Percentiles rank a stretch among this genome's conserved stretches.
Evolutionary conservation across 1,140 invertebrate species (phyloP).

Genomic region (Drosophila bipectinata): DNA sequence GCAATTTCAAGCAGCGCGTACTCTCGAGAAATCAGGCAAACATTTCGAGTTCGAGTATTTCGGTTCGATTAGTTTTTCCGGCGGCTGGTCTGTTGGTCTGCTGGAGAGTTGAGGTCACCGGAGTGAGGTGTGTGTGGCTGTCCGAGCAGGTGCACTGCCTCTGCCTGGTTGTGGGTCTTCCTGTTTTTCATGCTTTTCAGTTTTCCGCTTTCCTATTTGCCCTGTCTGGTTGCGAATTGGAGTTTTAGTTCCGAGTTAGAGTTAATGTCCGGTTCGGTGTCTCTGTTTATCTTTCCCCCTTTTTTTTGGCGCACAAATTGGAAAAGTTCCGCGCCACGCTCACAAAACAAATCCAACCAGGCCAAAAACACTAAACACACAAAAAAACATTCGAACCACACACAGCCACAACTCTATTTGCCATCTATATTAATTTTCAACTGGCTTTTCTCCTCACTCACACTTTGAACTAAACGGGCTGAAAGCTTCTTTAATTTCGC

Average conservation of each 20-base stretch:
- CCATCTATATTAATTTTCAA: slow-evolving; percentile 74
- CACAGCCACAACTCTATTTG: slow-evolving; percentile 18
- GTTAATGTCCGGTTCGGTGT: slow-evolving; percentile 52
- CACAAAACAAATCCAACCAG: slow-evolving; percentile 43
- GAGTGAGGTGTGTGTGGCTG: slow-evolving; percentile 11
- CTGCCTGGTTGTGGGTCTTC: slow-evolving; percentile 5
- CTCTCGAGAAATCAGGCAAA: slow-evolving; percentile 78
- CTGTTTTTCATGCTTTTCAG: slow-evolving; percentile 1
- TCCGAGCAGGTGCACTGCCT: slow-evolving; percentile 49
- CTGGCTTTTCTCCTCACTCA: slow-evolving; percentile 34
- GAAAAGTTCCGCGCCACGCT: slow-evolving; percentile 63
- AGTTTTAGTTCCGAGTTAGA: slow-evolving; percentile 27
- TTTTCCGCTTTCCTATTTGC: slow-evolving; percentile 20
- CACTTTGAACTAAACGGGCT: slow-evolving; percentile 8
- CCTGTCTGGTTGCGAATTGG: slow-evolving; percentile 35
- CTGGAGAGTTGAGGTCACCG: slow-evolving; percentile 32
- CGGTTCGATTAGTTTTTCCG: slow-evolving; percentile 72
- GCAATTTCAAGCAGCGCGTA: slow-evolving; percentile 68
- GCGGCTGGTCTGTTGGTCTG: slow-evolving; percentile 14
- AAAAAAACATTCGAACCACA: not conserved
- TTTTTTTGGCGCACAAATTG: slow-evolving; percentile 68
- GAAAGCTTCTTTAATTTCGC: slow-evolving; percentile 54
- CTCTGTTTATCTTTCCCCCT: slow-evolving; percentile 55
- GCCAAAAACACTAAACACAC: slow-evolving; percentile 9
- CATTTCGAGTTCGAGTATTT: slow-evolving; percentile 68